phyloP scores from a whole-genome alignment of 92 coral and sea anemone species.

The Epizoanthus stellaris region DNA sequence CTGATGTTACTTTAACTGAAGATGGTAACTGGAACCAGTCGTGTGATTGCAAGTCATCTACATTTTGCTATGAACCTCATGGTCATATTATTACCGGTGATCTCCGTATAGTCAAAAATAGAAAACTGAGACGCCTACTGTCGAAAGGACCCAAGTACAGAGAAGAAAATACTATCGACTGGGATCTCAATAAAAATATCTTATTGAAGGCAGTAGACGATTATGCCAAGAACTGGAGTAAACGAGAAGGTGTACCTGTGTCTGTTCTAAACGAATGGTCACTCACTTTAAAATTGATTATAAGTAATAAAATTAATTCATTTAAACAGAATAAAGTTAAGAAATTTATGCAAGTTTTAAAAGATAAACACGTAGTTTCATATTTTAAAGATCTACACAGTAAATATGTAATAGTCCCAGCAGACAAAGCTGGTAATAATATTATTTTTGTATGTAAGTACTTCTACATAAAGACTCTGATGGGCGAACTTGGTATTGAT shows the following conservation, averaged over 20 bases:
- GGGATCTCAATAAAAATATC: slow-evolving; percentile 21
- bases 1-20: no score
- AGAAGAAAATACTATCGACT: slow-evolving; percentile 42
- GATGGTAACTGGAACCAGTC: background rate
- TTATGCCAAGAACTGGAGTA: background rate
- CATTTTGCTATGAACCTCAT: slow-evolving; percentile 15
- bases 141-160: slow-evolving; percentile 41
- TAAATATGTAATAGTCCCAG: slow-evolving; percentile 46
- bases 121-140: slow-evolving; percentile 19
- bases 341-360: slow-evolving; percentile 28
- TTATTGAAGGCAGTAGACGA: background rate
- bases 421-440: slow-evolving; percentile 52
- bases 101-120: background rate
- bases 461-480: slow-evolving; percentile 34
- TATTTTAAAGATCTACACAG: slow-evolving; percentile 33
- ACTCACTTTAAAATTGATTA: background rate
- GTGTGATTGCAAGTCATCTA: slow-evolving; percentile 10
- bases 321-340: slow-evolving; percentile 4
- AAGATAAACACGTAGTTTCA: slow-evolving; percentile 25
- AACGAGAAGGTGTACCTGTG: background rate
- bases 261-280: background rate
- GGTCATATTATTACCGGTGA: slow-evolving; percentile 18
- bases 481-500: slow-evolving; percentile 14
- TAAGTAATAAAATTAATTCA: background rate
- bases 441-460: slow-evolving; percentile 32